Percentiles rank a stretch among this genome's conserved stretches.
phyloP scores from a whole-genome alignment of 2,888 invertebrate species.

The Tuta absoluta region DNA sequence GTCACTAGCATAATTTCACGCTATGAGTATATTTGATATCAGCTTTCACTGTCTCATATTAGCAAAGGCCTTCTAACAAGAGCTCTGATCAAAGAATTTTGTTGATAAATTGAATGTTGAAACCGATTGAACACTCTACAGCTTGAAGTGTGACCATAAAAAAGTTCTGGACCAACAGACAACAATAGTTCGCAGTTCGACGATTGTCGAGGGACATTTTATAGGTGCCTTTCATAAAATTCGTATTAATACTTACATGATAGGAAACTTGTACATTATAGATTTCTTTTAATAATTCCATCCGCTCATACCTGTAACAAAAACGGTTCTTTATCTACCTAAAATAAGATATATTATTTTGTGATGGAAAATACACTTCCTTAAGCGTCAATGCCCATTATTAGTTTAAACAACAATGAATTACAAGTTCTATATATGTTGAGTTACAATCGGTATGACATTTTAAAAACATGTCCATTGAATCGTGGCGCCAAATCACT shows the following conservation, averaged over 20 bases:
- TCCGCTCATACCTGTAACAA: slow-evolving; percentile 64
- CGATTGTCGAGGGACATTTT: slow-evolving; percentile 69
- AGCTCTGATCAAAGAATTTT: no score
- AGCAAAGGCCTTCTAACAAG: no score
- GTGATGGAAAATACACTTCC: slow-evolving; percentile 33
- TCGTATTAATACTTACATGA: slow-evolving; percentile 61
- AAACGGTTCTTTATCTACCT: slow-evolving; percentile 47
- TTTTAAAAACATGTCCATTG: no score
- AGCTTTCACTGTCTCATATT: no score
- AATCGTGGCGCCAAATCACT: no score
- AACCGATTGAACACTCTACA: no score
- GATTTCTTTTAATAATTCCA: slow-evolving; percentile 71
- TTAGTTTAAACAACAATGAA: no score
- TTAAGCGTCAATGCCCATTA: not conserved
- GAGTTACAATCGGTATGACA: no score
- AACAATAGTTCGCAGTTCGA: slow-evolving; percentile 67
- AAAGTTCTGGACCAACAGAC: slow-evolving; percentile 54
- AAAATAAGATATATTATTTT: slow-evolving; percentile 44
- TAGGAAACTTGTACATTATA: slow-evolving; percentile 70
- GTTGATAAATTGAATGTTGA: no score
- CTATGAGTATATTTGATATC: no score
- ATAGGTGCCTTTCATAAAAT: slow-evolving; percentile 79
- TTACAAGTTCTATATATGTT: no score
- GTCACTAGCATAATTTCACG: no score
- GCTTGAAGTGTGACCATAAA: not conserved